Percentiles rank a stretch among this genome's conserved stretches.
phyloP scores from a whole-genome alignment of 2,797 vertebrate species.

The Lacerta viridis region DNA sequence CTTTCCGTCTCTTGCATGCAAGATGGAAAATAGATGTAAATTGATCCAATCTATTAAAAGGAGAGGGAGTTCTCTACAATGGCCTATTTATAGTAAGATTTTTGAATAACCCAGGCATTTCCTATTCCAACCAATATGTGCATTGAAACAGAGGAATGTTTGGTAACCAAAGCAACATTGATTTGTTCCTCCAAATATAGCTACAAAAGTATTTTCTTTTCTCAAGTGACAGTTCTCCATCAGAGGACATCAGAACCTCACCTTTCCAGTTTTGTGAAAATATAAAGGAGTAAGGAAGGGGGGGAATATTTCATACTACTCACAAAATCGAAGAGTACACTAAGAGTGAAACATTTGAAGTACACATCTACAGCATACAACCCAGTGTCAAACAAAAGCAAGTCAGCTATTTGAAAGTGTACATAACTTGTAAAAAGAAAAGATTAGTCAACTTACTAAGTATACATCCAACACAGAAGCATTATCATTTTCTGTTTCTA shows the following conservation, averaged over 20 bases:
- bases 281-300: not conserved
- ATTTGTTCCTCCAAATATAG: not conserved
- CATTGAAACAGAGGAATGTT: not conserved
- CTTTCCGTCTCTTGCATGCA: too few species aligned
- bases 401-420: not conserved
- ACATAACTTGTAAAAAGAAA: not conserved
- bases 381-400: not conserved
- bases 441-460: constrained; percentile 85
- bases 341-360: not conserved
- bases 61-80: not conserved
- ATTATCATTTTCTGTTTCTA: constrained; percentile 93
- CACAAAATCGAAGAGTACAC: not conserved
- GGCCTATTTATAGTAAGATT: not conserved
- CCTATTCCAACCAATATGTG: not conserved
- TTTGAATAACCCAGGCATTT: not conserved
- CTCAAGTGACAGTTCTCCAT: not conserved
- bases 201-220: not conserved
- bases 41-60: not conserved
- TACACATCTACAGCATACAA: not conserved
- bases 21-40: not conserved
- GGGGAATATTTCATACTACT: not conserved
- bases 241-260: constrained; percentile 4
- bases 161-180: constrained; percentile 22
- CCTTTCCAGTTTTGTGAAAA: constrained; percentile 32
- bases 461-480: constrained; percentile 94